A percentile compares a stretch with the other conserved stretches of the same genome.
These are phyloP conservation scores for Xerus inauris DNA, from an alignment of 2,113 vertebrate genomes.

Conservation along the genomic window DNA sequence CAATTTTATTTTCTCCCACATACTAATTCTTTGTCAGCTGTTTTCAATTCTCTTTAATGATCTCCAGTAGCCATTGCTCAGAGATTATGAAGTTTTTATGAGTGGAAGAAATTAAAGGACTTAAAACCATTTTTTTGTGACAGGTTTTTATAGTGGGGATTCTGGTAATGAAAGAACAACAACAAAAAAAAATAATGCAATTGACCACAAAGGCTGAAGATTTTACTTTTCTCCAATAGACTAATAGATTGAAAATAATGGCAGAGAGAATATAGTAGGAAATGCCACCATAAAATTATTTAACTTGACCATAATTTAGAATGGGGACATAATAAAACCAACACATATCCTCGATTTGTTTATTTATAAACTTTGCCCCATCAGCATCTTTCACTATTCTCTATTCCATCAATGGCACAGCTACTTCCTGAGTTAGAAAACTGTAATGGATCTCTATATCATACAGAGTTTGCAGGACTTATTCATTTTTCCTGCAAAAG, in stretches of 20 bases:
- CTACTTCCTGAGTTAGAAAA: slow-evolving; percentile 75
- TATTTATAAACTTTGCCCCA: slow-evolving; percentile 72
- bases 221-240: slow-evolving; percentile 36
- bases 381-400: slow-evolving; percentile 61
- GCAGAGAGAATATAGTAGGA: not conserved
- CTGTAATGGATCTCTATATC: slow-evolving; percentile 85
- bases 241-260: slow-evolving; percentile 4
- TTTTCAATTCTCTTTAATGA: slow-evolving; percentile 64
- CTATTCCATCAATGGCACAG: slow-evolving; percentile 57
- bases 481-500: slow-evolving; percentile 89
- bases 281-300: slow-evolving; percentile 36
- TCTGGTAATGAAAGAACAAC: slow-evolving; percentile 21
- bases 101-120: not conserved
- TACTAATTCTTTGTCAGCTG: not conserved
- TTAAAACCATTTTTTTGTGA: slow-evolving; percentile 49
- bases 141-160: not conserved
- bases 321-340: not conserved
- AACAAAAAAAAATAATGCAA: not conserved
- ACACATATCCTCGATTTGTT: slow-evolving; percentile 29
- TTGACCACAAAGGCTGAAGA: not conserved
- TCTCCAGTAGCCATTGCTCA: not conserved
- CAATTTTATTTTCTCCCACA: slow-evolving; percentile 8
- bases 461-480: slow-evolving; percentile 87
- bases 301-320: slow-evolving; percentile 38
- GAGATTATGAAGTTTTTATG: slow-evolving; percentile 59